These are phyloP conservation scores for Antheraea assamensis DNA, from an alignment of 2,888 invertebrate species.

Conservation along the genomic window DNA sequence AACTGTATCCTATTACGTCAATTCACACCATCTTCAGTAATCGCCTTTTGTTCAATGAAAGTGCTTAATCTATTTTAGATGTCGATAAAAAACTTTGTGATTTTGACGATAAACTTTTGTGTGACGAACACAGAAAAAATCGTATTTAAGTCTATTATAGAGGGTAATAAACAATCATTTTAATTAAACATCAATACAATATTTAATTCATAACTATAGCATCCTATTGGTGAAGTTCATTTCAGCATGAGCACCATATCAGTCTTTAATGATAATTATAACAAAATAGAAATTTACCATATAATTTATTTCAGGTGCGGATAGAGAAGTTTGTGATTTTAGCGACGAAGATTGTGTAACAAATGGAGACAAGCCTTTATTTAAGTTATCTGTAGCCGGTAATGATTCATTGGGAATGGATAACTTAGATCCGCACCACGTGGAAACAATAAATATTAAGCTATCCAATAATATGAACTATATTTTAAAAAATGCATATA, in stretches of 20 bases:
- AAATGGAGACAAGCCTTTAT: constrained; percentile 20
- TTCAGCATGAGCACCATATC: background rate
- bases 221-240: too few relatives aligned
- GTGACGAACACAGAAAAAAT: constrained; percentile 21
- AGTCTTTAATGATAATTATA: background rate
- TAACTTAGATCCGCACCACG: constrained; percentile 27
- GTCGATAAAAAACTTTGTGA: constrained; percentile 21
- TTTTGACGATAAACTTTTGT: constrained; percentile 22
- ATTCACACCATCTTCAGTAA: too few relatives aligned
- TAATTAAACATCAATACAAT: too few relatives aligned
- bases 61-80: constrained; percentile 20
- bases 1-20: background rate
- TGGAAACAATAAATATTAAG: constrained; percentile 18
- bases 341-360: constrained; percentile 25
- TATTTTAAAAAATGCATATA: constrained; percentile 14
- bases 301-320: constrained; percentile 21
- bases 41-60: background rate
- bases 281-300: background rate
- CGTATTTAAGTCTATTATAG: constrained; percentile 22
- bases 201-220: too few relatives aligned
- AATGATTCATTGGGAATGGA: constrained; percentile 21
- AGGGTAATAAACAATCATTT: constrained; percentile 20
- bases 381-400: constrained; percentile 24
- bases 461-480: constrained; percentile 18
- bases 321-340: constrained; percentile 22